These are phyloP conservation scores for Cebus imitator DNA, from an alignment of 2,113 vertebrate genomes.

Conservation along the genomic window DNA sequence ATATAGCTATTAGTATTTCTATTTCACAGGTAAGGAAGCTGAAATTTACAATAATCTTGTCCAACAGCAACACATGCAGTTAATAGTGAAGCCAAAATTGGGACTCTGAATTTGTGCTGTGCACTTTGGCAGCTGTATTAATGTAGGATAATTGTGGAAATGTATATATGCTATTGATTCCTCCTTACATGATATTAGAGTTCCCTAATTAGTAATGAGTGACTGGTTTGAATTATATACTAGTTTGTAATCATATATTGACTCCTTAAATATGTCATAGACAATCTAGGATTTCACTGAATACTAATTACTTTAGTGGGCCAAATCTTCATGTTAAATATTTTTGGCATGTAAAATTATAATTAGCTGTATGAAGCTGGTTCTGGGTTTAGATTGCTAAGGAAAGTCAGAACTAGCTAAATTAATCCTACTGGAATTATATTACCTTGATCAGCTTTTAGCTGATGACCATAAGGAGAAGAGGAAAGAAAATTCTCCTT, in stretches of 20 bases:
- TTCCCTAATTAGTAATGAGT: background rate
- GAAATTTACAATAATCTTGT: background rate
- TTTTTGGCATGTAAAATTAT: background rate
- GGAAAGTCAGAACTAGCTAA: slow-evolving; percentile 22
- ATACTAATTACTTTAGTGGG: background rate
- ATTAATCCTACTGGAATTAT: background rate
- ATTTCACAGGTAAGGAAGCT: background rate
- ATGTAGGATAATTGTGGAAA: background rate
- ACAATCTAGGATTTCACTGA: background rate
- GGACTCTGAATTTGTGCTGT: background rate
- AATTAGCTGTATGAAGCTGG: background rate
- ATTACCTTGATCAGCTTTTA: background rate
- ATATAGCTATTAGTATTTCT: background rate
- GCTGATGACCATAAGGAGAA: background rate
- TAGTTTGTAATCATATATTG: background rate
- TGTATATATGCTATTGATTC: background rate
- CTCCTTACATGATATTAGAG: background rate
- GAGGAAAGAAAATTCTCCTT: background rate
- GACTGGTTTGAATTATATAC: background rate
- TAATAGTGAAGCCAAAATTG: background rate
- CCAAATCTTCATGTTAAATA: background rate
- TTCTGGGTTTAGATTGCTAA: background rate
- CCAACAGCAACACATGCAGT: background rate
- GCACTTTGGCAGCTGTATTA: background rate
- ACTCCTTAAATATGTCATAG: background rate